phyloP scores from a whole-genome alignment of 2,113 vertebrate species.

The Varanus salvator region DNA sequence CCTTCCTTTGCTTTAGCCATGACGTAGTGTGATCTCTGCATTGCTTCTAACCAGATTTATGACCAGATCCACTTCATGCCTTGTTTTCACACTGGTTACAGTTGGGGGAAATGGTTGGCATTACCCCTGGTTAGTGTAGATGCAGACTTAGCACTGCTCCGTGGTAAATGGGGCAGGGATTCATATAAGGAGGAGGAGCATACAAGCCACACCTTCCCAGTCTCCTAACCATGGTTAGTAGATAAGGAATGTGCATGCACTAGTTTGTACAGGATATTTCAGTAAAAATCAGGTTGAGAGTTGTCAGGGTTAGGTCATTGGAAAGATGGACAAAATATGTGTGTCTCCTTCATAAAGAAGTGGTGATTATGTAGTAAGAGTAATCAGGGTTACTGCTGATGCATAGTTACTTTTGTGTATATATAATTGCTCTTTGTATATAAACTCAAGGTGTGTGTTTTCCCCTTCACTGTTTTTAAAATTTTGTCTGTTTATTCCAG shows the following conservation, averaged over 20 bases:
- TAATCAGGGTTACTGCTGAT: constrained; percentile 5
- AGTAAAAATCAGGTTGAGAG: neutral
- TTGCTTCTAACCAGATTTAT: neutral
- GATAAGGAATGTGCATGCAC: neutral
- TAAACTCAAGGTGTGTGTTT: constrained; percentile 7
- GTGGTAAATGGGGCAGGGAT: neutral
- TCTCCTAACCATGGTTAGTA: neutral
- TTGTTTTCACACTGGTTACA: neutral
- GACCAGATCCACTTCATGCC: neutral
- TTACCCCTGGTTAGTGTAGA: neutral
- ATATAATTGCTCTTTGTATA: constrained; percentile 23
- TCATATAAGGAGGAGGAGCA: neutral
- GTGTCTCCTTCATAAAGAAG: neutral
- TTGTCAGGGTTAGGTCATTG: neutral
- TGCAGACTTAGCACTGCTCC: neutral
- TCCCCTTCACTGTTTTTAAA: neutral
- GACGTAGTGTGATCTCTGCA: neutral
- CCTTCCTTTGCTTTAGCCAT: constrained; percentile 1
- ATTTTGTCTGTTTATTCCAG: constrained; percentile 7
- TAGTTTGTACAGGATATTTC: neutral
- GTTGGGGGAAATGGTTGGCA: neutral
- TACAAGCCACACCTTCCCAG: neutral
- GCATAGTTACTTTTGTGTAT: constrained; percentile 23
- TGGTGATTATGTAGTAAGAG: constrained; percentile 14
- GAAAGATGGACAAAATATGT: neutral